Base-by-base conservation (phyloP, 1,140 invertebrate species). In the Hesperophylax magnus region DNA sequence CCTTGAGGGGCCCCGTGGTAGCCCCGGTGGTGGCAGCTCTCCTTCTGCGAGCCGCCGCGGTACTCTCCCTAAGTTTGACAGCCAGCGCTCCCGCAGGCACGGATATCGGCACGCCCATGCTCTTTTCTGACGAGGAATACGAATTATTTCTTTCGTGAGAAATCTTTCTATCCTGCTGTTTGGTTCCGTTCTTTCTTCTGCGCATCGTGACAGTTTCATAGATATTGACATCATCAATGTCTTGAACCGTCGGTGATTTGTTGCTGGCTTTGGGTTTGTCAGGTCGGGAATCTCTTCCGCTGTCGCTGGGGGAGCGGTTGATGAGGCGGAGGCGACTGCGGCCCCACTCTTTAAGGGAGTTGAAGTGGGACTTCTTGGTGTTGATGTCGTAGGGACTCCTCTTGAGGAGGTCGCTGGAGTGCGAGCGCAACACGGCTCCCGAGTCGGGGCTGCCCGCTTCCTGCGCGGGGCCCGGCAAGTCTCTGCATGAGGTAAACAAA, bases 281-380 rank as follows among this genome's bases (percentile, higher is more conserved):
- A 56, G 82, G 81, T 86, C 91, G 90, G 84, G 85, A 86, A 79
- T 91, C 88, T 86, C 88, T 87, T 72, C 88, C 88, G 82, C 85
- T 89, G 85, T 89, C 89, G 84, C 88, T 91, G 17, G 87, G 87
- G 61, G 90, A 93, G 77, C 93, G 93, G 81, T 93, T 93, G 81
- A 96, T 94, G 84, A 94, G 90, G 85, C 93, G 94, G 84, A 96
- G 90, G 84, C 94, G 91, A 69, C 93, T 95, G 85, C 93, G 93
- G 24, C 95, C 95, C 95, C 95, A 96, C 86, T 95, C 93, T 86
- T 96, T 96, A 54, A 96, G 87, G 14, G 93, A 94, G 87, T 96
- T 95, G 84, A 96, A 94, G 84, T 95, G 94, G 39, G 94, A 95
- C 86, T 94, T 95, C 84, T 93, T 92, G 39, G 86, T 87, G 24